Evolutionary conservation across 2,113 vertebrate genomes (phyloP).

Genomic region (Rhineura floridana): DNA sequence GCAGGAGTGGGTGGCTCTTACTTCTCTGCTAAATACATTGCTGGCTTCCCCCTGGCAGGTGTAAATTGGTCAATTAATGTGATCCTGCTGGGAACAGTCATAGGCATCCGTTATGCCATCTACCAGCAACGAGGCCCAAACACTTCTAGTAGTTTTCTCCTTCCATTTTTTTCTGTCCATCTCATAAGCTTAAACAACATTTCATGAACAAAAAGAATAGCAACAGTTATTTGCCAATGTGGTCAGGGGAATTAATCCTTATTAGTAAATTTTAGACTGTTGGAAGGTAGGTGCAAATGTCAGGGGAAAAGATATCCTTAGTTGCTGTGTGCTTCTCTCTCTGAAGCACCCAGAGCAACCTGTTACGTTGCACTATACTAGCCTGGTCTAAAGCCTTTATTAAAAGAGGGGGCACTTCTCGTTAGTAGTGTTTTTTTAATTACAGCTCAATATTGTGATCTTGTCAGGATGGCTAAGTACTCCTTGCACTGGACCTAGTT

Average conservation of each 20-base stretch:
- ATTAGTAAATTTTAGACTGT: background rate
- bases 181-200: background rate
- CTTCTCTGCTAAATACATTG: background rate
- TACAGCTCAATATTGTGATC: background rate
- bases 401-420: background rate
- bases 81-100: slow-evolving; percentile 8
- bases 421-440: background rate
- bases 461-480: too few relatives aligned
- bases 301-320: background rate
- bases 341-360: background rate
- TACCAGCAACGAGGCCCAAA: background rate
- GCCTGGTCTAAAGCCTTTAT: background rate
- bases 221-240: background rate
- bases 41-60: slow-evolving; percentile 20
- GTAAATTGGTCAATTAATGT: slow-evolving; percentile 4
- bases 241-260: background rate
- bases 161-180: background rate
- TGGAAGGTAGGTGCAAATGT: background rate
- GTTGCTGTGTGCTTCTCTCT: background rate
- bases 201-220: background rate
- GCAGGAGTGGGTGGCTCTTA: slow-evolving; percentile 33
- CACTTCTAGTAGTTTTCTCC: background rate
- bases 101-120: slow-evolving; percentile 3
- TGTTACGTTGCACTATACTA: background rate
- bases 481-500: background rate